Conservation (phyloP, 2,113 vertebrate species). For the Acinonyx jubatus region DNA sequence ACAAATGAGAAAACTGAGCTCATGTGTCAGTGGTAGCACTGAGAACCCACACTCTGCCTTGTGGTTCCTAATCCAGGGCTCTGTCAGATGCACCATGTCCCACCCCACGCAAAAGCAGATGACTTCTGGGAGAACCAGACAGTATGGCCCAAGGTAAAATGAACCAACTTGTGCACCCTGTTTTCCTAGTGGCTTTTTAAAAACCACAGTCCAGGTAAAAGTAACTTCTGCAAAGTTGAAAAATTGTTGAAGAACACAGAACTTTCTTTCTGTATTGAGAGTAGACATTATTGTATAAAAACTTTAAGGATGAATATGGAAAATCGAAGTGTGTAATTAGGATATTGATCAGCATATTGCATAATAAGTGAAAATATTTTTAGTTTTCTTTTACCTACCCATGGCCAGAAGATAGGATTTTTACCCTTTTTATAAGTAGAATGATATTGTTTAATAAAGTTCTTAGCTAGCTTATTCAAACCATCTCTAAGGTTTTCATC, state of each 20-base stretch:
- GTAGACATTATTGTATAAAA: background rate
- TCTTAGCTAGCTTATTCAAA: background rate
- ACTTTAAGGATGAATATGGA: background rate
- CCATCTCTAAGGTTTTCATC: background rate
- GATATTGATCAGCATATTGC: background rate
- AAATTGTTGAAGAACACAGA: background rate
- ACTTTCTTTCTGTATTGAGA: background rate
- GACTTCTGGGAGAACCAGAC: background rate
- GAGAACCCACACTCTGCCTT: background rate
- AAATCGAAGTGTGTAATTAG: accelerated
- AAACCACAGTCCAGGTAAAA: background rate
- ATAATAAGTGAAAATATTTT: background rate
- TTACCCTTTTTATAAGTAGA: background rate
- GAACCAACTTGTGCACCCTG: background rate
- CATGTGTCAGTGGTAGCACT: background rate
- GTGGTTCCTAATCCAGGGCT: background rate
- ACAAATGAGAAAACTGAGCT: background rate
- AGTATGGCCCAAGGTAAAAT: background rate
- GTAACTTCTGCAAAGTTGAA: background rate
- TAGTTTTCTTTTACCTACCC: background rate
- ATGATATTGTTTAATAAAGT: background rate
- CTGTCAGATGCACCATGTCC: accelerated
- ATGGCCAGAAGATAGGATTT: background rate
- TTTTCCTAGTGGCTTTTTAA: background rate
- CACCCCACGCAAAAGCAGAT: background rate